Base-by-base conservation (phyloP, 1,140 invertebrate species). In the Drosophila bipectinata region DNA sequence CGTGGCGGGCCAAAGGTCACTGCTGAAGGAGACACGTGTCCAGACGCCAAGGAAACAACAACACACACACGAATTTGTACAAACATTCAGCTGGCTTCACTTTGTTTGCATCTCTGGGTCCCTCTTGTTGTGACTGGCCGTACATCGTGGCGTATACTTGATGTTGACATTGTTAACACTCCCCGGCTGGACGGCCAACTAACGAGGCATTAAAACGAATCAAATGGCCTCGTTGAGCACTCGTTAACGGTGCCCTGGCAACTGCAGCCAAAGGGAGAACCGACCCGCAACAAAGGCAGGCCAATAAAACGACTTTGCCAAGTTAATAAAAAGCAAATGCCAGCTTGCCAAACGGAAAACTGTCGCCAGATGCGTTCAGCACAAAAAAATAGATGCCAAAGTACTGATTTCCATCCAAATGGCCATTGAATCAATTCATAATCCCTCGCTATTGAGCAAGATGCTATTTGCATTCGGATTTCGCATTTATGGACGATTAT, bases 141-240 rank as follows among this genome's bases (percentile, higher is more conserved):
- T 26, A 48, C 72, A 77, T 51, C 44, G 59, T 18, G 64, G 72
- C 80, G 81, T 84, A 84, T 84, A 59, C 74, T 61, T 54, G 64
- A 87, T 81, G 54, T 62, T 73, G 47, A 53, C 61, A 47, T 41
- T 48, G 28, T 30, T 60, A 66, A 73, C 63, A 67, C 66, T 60
- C 12, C 24, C 26, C 47, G 58, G 62, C 61, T 47, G 41, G 28
- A 26, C 41, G 58, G 39, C 45, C 37, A 14, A 55, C 52, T 28
- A 68, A 79, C 49, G 56, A 32, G 67, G 32, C 76, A 56, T 60
- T 49, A 54, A 66, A 59, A 59, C 44, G 54, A 55, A 37, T 59
- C 49, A 37, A 77, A 77, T 52, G 48, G 47, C 41, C 79, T 62
- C 68, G 60, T 78, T 69, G 66, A 63, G 68, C 21, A 57, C 55